Conservation (phyloP, 2,797 vertebrate species). For the Sebastes steindachneri region DNA sequence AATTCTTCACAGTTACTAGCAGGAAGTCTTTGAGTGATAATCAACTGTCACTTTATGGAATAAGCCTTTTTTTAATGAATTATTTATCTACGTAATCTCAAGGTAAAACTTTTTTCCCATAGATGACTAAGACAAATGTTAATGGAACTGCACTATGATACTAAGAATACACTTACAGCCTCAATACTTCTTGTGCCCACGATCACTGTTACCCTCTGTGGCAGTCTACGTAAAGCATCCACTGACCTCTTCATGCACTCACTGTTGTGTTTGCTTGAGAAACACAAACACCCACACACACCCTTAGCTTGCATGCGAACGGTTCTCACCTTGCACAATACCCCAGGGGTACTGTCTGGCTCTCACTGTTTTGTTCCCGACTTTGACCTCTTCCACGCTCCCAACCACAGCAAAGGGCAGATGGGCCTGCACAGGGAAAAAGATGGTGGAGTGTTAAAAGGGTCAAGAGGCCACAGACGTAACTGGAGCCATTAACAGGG, state of each 20-base stretch:
- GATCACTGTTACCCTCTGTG: background rate
- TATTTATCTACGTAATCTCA: background rate
- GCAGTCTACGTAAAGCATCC: background rate
- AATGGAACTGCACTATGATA: background rate
- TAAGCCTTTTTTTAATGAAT: background rate
- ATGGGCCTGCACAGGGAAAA: conserved; percentile 86
- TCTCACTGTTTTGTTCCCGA: conserved; percentile 97
- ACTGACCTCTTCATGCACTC: background rate
- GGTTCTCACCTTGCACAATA: conserved; percentile 94
- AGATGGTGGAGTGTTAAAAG: background rate
- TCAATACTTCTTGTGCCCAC: background rate
- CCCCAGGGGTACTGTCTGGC: conserved; percentile 99
- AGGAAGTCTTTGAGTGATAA: background rate
- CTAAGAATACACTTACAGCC: background rate
- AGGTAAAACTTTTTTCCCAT: background rate
- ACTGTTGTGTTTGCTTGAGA: background rate
- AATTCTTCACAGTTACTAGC: background rate
- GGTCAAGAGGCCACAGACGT: conserved; percentile 1
- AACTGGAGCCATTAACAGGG: background rate
- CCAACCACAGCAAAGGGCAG: conserved; percentile 98
- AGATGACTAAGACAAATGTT: background rate
- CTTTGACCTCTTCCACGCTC: conserved; percentile 97
- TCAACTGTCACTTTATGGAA: background rate
- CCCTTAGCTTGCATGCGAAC: background rate
- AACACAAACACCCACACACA: conserved; percentile 9